Conservation (phyloP, 2,797 vertebrate species). For the Adelosebastes latens region DNA sequence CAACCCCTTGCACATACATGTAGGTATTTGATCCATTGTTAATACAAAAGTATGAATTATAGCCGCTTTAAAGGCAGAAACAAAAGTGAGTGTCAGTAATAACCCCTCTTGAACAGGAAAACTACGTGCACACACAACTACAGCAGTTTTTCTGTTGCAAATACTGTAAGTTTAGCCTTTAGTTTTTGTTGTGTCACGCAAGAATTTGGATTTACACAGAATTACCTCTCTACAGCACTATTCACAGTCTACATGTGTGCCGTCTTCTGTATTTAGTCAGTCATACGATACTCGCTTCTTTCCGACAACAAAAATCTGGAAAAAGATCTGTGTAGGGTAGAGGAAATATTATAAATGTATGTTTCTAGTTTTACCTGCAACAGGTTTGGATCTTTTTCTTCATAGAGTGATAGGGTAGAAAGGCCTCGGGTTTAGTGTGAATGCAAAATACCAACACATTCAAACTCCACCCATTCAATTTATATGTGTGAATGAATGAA, state of each 20-base stretch:
- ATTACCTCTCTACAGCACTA: not conserved
- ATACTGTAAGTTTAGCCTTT: not conserved
- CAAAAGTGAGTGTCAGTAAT: not conserved
- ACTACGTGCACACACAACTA: not conserved
- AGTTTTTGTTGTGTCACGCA: not conserved
- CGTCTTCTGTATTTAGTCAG: not conserved
- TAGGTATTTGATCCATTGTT: not conserved
- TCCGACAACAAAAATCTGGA: not conserved
- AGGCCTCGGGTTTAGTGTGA: not conserved
- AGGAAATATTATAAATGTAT: not conserved
- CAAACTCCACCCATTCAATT: slow-evolving; percentile 1
- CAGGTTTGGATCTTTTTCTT: not conserved
- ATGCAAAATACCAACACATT: not conserved
- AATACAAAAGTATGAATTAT: not conserved
- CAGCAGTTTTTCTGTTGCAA: not conserved
- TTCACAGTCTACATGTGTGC: not conserved
- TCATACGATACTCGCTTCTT: not conserved
- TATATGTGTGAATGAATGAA: slow-evolving; percentile 3
- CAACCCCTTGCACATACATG: not conserved
- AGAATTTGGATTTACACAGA: not conserved
- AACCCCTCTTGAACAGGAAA: not conserved
- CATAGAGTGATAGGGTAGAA: not conserved
- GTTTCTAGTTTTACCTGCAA: not conserved
- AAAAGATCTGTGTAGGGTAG: not conserved
- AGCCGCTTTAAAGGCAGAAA: not conserved